Conservation (phyloP, 2,888 invertebrate species). For the Rotaria socialis region DNA sequence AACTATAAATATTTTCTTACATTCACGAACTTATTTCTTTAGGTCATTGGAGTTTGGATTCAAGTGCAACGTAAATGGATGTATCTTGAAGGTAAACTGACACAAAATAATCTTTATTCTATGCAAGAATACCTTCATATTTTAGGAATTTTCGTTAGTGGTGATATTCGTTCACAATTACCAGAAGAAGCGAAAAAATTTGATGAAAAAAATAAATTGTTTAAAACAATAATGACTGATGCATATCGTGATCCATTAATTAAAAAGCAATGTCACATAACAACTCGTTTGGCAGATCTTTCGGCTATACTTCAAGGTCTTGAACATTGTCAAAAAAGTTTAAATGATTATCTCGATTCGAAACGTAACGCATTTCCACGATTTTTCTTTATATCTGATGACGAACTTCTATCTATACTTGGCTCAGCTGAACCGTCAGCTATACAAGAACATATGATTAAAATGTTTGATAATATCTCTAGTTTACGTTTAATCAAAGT, state of each 20-base stretch:
- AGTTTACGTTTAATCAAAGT: slow-evolving; percentile 67
- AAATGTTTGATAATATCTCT: slow-evolving; percentile 88
- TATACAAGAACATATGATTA: slow-evolving; percentile 87
- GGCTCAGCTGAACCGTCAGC: slow-evolving; percentile 77
- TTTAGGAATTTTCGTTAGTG: slow-evolving; percentile 77
- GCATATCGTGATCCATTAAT: slow-evolving; percentile 75
- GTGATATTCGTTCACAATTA: slow-evolving; percentile 77
- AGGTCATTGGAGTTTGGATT: slow-evolving; percentile 67
- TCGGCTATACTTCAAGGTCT: slow-evolving; percentile 70
- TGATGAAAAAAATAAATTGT: slow-evolving; percentile 77
- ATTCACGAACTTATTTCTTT: background rate
- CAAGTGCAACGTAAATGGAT: slow-evolving; percentile 82
- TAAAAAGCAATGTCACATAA: slow-evolving; percentile 71
- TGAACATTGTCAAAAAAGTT: slow-evolving; percentile 82
- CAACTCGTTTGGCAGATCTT: slow-evolving; percentile 73
- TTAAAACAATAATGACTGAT: slow-evolving; percentile 78
- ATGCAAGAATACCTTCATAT: too few species aligned
- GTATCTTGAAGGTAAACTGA: slow-evolving; percentile 83
- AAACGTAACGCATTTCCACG: slow-evolving; percentile 81
- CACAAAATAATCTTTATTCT: too few species aligned
- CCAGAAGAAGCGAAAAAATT: slow-evolving; percentile 85
- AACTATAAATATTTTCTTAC: background rate
- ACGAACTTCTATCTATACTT: slow-evolving; percentile 79
- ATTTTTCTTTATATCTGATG: slow-evolving; percentile 88
- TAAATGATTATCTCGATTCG: slow-evolving; percentile 81